Evolutionary conservation across 1,140 invertebrate species (phyloP), one percentile per base, ranked within the genome.

Genomic region (Drosophila punjabiensis): DNA sequence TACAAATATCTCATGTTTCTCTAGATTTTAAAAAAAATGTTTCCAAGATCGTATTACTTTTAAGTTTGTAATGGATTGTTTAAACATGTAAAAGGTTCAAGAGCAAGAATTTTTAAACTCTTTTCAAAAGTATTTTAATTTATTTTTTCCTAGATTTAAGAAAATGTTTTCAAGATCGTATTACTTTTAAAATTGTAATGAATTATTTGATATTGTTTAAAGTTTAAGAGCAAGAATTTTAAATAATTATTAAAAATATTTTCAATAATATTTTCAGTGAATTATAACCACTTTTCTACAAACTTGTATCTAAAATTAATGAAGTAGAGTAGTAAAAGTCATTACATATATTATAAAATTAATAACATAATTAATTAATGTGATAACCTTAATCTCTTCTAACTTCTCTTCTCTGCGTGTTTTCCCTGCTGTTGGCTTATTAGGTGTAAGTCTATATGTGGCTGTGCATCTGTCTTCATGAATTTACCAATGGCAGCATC

Each of bases 391-490:
- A 20, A 14, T 9, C 18, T 0, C 8, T n/a, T 4, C 7, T 7
- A 20, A 20, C 11, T 47, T 24, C n/a, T 55, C 68, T 56, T 28
- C 32, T 32, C 30, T 32, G 30, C 3, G n/a, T 53, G 28, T 35
- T n/a, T n/a, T n/a, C n/a, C 24, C 39, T 37, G 60, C 73, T 48
- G 18, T 80, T 73, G 77, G 81, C 77, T 84, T 84, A 84, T 84
- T 84, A 84, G 75, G 77, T 84, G 76, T 78, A 66, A 63, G 53
- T 67, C 52, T 55, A 45, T 61, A 32, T 67, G 56, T 76, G 52
- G 28, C 24, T 61, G 45, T 56, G 73, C 70, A 66, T 83, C 81
- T 83, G 76, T 83, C 76, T 83, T 83, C 81, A 84, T 84, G 77
- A 81, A 71, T 84, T 81, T 81, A 32, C 61, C 73, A 77, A 65